Evolutionary conservation across 2,888 invertebrate genomes (phyloP).

Genomic region (Rotaria magnacalcarata): DNA sequence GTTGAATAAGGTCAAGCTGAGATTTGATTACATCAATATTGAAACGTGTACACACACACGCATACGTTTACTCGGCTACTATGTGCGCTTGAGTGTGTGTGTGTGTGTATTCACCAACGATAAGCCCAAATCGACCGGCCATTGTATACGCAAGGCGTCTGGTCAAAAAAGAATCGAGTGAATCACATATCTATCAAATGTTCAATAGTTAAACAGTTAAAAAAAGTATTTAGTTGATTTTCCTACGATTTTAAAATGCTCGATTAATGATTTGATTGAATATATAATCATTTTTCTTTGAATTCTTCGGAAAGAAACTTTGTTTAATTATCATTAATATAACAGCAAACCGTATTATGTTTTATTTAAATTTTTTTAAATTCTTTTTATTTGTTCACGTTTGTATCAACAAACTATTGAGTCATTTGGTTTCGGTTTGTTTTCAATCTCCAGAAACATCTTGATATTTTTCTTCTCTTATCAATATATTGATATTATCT

Average conservation of each 20-base stretch:
- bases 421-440: too few species aligned
- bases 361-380: too few species aligned
- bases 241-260: background rate
- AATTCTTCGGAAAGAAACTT: background rate
- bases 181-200: background rate
- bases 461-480: too few species aligned
- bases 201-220: background rate
- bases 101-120: conserved; percentile 9
- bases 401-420: too few species aligned
- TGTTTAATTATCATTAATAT: background rate
- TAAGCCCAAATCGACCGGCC: background rate
- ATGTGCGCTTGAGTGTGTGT: background rate
- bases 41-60: conserved; percentile 5
- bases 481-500: too few species aligned
- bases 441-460: background rate
- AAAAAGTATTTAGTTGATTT: background rate
- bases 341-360: background rate
- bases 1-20: conserved; percentile 31
- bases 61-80: conserved; percentile 15
- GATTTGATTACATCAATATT: conserved; percentile 31
- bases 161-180: background rate
- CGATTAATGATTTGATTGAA: background rate
- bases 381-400: too few species aligned
- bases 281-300: too few species aligned
- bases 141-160: conserved; percentile 26